Percentiles rank a stretch among this genome's conserved stretches.
phyloP scores from a whole-genome alignment of 2,797 vertebrate species.

The Dermochelys coriacea region DNA sequence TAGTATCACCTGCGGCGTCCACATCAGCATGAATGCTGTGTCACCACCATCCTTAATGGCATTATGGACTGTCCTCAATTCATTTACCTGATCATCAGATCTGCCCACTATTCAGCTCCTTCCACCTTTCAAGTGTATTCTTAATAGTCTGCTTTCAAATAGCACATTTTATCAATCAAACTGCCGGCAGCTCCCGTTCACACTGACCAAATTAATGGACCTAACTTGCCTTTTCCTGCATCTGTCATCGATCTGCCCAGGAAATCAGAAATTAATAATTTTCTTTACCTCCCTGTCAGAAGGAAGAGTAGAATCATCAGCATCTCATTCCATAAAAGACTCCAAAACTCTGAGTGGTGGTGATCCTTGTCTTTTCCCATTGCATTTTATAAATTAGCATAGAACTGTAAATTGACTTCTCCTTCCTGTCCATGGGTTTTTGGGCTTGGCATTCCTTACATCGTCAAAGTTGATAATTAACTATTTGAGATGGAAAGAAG shows the following conservation, averaged over 20 bases:
- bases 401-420: background rate
- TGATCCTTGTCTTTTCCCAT: background rate
- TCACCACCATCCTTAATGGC: conserved; percentile 17
- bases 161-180: background rate
- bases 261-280: background rate
- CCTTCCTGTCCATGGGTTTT: background rate
- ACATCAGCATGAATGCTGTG: conserved; percentile 25
- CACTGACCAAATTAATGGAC: background rate
- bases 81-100: conserved; percentile 29
- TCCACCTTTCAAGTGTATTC: background rate
- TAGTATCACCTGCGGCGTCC: background rate
- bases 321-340: background rate
- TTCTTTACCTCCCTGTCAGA: background rate
- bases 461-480: background rate
- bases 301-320: background rate
- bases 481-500: background rate
- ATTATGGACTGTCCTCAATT: conserved; percentile 12
- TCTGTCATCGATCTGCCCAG: background rate
- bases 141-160: background rate
- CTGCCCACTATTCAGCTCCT: conserved; percentile 31
- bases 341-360: background rate
- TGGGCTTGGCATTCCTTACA: accelerated
- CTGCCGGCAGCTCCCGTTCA: background rate
- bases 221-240: background rate
- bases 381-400: background rate